phyloP scores from a whole-genome alignment of 2,113 vertebrate genomes.

The Crypturellus undulatus region DNA sequence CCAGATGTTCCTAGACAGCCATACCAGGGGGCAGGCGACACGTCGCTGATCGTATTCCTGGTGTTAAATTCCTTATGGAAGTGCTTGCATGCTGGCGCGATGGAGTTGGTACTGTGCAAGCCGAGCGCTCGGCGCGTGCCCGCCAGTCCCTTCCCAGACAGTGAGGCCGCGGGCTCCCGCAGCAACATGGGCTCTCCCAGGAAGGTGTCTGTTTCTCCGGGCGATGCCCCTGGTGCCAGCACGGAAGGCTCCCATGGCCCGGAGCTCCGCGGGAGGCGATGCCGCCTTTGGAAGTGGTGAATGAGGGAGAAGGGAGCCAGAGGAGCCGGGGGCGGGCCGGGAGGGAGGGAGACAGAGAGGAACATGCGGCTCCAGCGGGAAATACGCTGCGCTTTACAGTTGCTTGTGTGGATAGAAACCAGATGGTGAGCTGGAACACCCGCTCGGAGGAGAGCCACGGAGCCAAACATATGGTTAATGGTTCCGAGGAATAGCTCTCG shows the following conservation, averaged over 20 bases:
- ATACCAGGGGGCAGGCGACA: neutral
- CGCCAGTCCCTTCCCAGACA: too few relatives aligned
- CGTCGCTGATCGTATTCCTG: neutral
- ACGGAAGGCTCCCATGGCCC: neutral
- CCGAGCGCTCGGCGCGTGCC: neutral
- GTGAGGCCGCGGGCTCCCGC: conserved; percentile 9
- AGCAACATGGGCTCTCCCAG: conserved; percentile 56
- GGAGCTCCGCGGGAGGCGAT: neutral
- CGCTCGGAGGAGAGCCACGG: conserved; percentile 77
- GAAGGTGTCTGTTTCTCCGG: conserved; percentile 45
- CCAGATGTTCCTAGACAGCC: neutral
- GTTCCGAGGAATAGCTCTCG: conserved; percentile 82
- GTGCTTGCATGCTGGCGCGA: neutral
- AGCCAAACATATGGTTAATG: conserved; percentile 89
- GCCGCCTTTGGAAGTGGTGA: conserved; percentile 54
- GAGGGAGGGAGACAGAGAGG: conserved; percentile 56
- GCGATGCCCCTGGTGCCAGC: conserved; percentile 5
- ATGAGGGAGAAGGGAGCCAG: conserved; percentile 66
- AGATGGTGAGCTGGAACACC: conserved; percentile 90
- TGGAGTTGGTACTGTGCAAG: conserved; percentile 48
- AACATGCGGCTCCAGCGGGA: conserved; percentile 73
- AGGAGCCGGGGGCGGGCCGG: conserved; percentile 49
- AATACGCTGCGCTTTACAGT: conserved; percentile 81
- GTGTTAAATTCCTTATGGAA: conserved; percentile 45
- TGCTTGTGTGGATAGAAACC: conserved; percentile 88